Evolutionary conservation across 2,797 vertebrate species (phyloP).

Genomic region (Antrozous pallidus): DNA sequence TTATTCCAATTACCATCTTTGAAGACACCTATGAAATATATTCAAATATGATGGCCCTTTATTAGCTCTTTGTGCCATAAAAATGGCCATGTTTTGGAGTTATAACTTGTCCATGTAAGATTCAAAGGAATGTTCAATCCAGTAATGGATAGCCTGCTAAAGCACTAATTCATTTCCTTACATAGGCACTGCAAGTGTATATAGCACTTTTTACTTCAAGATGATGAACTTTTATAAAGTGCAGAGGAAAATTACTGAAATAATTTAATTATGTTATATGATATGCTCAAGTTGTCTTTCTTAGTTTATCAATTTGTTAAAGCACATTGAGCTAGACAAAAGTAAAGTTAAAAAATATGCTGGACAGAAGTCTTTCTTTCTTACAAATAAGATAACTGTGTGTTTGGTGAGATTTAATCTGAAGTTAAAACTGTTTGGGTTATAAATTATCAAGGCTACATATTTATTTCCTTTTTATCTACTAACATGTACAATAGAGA

Average conservation of each 20-base stretch:
- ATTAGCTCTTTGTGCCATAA: not conserved
- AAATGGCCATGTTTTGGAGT: not conserved
- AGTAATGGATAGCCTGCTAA: not conserved
- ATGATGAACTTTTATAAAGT: not conserved
- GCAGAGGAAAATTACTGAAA: not conserved
- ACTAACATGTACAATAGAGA: not conserved
- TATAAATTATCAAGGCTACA: not conserved
- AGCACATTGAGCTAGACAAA: not conserved
- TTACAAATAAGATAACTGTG: not conserved
- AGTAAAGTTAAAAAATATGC: not conserved
- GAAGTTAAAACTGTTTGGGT: not conserved
- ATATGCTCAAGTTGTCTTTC: not conserved
- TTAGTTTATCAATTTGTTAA: not conserved
- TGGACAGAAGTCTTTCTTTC: not conserved
- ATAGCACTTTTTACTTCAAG: not conserved
- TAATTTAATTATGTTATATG: not conserved
- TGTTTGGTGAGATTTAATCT: not conserved
- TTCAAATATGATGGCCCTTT: not conserved
- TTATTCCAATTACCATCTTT: not conserved
- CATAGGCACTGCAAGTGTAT: not conserved
- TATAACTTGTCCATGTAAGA: not conserved
- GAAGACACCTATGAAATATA: not conserved
- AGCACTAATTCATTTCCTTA: not conserved
- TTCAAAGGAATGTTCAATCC: not conserved
- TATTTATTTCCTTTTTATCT: not conserved